phyloP scores from a whole-genome alignment of 2,888 invertebrate species.

The Aplocera efformata region DNA sequence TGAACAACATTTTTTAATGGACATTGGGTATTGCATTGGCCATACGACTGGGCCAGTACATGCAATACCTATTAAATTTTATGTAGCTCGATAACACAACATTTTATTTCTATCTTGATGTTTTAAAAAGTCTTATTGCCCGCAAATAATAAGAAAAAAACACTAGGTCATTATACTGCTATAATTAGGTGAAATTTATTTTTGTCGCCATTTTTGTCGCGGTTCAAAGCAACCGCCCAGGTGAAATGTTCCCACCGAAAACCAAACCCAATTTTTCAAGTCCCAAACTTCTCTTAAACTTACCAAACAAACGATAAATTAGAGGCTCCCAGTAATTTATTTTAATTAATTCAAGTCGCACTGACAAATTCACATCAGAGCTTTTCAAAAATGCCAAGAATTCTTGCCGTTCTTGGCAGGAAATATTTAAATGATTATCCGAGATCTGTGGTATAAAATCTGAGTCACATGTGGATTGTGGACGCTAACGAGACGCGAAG shows the following conservation, averaged over 20 bases:
- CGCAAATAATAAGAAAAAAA: too few species aligned
- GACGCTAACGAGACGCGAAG: slow-evolving; percentile 31
- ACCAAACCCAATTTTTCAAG: slow-evolving; percentile 17
- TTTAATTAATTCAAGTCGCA: slow-evolving; percentile 27
- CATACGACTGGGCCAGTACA: too few species aligned
- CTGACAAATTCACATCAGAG: slow-evolving; percentile 25
- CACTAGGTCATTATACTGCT: too few species aligned
- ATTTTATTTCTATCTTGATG: too few species aligned
- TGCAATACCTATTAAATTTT: too few species aligned
- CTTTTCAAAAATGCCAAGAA: slow-evolving; percentile 24
- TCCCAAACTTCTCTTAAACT: slow-evolving; percentile 13
- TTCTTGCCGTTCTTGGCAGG: slow-evolving; percentile 19
- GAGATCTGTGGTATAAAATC: slow-evolving; percentile 24
- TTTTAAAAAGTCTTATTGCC: too few species aligned
- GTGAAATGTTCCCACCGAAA: slow-evolving; percentile 7
- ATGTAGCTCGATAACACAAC: too few species aligned
- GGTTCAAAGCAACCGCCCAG: slow-evolving; percentile 4
- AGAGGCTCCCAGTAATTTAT: slow-evolving; percentile 21
- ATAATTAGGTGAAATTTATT: too few species aligned
- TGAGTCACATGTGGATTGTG: slow-evolving; percentile 24
- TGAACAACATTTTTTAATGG: too few species aligned
- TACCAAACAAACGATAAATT: slow-evolving; percentile 23
- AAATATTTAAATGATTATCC: slow-evolving; percentile 29
- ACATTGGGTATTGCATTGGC: too few species aligned
- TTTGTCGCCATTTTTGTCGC: not conserved